Evolutionary conservation across 2,888 invertebrate genomes (phyloP), one percentile per base, ranked within the genome.

Genomic region (Diarsia brunnea): DNA sequence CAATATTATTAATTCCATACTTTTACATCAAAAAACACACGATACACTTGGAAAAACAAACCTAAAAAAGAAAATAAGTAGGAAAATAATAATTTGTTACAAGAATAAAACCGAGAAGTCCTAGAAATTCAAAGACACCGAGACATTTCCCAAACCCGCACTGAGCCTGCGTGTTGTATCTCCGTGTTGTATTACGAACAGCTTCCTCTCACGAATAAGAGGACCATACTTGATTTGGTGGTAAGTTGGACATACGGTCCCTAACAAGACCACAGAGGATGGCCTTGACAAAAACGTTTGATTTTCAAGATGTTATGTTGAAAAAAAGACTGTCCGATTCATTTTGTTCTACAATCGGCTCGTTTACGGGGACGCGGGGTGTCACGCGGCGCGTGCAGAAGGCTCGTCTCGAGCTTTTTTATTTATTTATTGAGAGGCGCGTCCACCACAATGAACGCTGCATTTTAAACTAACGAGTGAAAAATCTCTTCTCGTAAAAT

Each of bases 1-100:
- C 24, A 38, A 1, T 11, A 43, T 55, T 76, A 27, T 67, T 31
- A 14, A 58, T 73, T 60, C 27, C 73, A 72, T 60, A 60, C 49
- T 51, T 51, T 12, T n/a, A 72, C 14, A 38, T 43, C 49, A 58
- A 38, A 75, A 12, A 75, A 58, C 55, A 75, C 38, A 38, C 38
- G 8, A 38, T 8, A 75, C 0, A 75, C 76, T 67, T 66, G 49
- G 66, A 58, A 19, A 55, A 75, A 75, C 55, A 61, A 3, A 47
- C 12, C 38, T 16, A 47, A 72, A 45, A 27, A 75, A 55, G 53
- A 55, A 75, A 75, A 60, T 49, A 68, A 51, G 27, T 49, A 67
- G 49, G 43, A 58, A 75, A 49, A 58, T 43, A 67, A 58, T 43
- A 58, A 63, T n/a, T n/a, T 63, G 21, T 31, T 10, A 19, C 7